Evolutionary conservation across 1,140 invertebrate species (phyloP).

Genomic region (Danaus plexippus): DNA sequence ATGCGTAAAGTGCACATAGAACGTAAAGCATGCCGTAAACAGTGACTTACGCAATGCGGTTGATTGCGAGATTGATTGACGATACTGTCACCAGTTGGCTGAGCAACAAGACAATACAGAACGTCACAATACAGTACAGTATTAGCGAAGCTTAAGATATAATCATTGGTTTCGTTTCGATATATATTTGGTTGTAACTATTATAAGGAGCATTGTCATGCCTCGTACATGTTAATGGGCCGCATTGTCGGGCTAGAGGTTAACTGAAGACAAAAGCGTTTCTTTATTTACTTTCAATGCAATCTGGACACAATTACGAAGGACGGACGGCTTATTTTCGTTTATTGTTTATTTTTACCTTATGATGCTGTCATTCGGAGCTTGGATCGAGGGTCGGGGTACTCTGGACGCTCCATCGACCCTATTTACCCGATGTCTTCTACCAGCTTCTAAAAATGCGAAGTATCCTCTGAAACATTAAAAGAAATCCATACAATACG

Average conservation of each 20-base stretch:
- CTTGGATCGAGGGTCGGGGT: slow-evolving; percentile 72
- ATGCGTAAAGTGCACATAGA: slow-evolving; percentile 58
- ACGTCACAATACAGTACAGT: slow-evolving; percentile 59
- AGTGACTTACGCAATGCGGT: slow-evolving; percentile 90
- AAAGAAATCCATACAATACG: slow-evolving; percentile 6
- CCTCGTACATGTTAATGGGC: slow-evolving; percentile 19
- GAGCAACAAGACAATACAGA: slow-evolving; percentile 70
- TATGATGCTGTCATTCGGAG: slow-evolving; percentile 80
- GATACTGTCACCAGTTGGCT: slow-evolving; percentile 92
- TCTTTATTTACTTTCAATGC: slow-evolving; percentile 13
- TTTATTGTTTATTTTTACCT: slow-evolving; percentile 69
- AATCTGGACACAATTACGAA: slow-evolving; percentile 16
- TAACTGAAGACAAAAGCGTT: slow-evolving; percentile 17
- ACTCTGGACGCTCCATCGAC: slow-evolving; percentile 54
- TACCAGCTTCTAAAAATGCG: slow-evolving; percentile 90
- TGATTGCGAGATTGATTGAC: slow-evolving; percentile 89
- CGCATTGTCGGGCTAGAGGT: slow-evolving; percentile 9
- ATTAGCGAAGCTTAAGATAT: slow-evolving; percentile 46
- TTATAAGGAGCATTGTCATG: slow-evolving; percentile 15
- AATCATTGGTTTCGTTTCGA: slow-evolving; percentile 5
- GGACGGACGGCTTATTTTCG: neutral
- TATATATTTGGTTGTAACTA: slow-evolving; percentile 4
- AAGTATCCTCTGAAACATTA: slow-evolving; percentile 83
- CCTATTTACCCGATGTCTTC: slow-evolving; percentile 74
- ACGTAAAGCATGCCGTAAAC: slow-evolving; percentile 57